Evolutionary conservation across 2,888 invertebrate genomes (phyloP), one percentile per base, ranked within the genome.

Genomic region (Drosophila rellima): DNA sequence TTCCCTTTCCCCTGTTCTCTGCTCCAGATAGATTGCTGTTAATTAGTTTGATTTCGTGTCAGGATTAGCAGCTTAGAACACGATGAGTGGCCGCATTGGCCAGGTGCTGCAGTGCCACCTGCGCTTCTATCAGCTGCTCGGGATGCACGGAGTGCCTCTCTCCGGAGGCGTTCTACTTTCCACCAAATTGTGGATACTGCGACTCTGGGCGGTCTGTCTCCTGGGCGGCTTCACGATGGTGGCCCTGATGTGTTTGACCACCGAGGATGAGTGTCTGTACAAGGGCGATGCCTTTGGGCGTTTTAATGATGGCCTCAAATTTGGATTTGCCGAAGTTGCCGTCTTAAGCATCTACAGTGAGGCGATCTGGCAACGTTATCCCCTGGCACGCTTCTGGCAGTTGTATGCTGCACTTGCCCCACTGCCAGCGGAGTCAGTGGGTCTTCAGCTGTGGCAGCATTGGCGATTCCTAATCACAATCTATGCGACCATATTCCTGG

Each of bases 251-350:
- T 74, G 87, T 15, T 33, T 88, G 8, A 26, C 61, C 15, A 80
- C 77, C 44, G 47, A 61, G 3, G 75, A 88, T 1, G 74, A 74
- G 2, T 84, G 76, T 40, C 70, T 91, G 0, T 82, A 72, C 29
- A 29, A 4, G 0, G 78, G 54, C 1, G 90, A 91, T 51, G 6
- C 11, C 0, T 89, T 92, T 31, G 81, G 84, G 0, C 66, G 56
- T 2, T 88, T 84, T 35, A 90, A 86, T 42, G 91, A 91, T 64
- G 66, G 42, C 0, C n/a, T 92, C 0, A 90, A 91, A 26, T 67
- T 80, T 3, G 23, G 13, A 0, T 74, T 86, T 31, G 75, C 78
- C 2, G 70, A 80, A 26, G 3, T 91, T 26, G 82, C 89, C 0
- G 35, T 91, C 3, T 35, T 78, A n/a, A 68, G 77, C 31, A 85